These are phyloP conservation scores for Drosophila yooni DNA, from an alignment of 2,888 invertebrate species.

Conservation along the genomic window DNA sequence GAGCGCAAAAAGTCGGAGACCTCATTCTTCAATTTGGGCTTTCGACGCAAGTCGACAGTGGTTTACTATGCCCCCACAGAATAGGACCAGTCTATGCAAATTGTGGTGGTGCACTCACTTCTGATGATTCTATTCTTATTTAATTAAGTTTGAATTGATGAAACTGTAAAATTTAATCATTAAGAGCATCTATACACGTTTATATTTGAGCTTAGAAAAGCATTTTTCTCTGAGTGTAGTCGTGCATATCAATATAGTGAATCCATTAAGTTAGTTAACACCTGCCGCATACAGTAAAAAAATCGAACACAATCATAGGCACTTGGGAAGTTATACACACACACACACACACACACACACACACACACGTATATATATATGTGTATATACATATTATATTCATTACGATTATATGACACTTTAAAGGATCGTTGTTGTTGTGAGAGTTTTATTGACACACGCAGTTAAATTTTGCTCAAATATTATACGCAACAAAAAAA, in stretches of 20 bases:
- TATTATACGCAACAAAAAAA: conserved; percentile 58
- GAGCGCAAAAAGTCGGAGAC: conserved; percentile 85
- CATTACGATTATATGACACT: conserved; percentile 42
- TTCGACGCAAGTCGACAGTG: conserved; percentile 84
- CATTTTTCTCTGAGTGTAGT: conserved; percentile 15
- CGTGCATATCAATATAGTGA: conserved; percentile 54
- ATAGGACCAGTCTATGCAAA: conserved; percentile 32
- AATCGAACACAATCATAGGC: conserved; percentile 53
- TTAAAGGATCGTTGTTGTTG: conserved; percentile 62
- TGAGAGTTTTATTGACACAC: conserved; percentile 57
- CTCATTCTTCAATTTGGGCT: conserved; percentile 85
- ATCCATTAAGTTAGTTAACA: conserved; percentile 4
- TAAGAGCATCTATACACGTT: not conserved
- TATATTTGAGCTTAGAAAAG: not conserved
- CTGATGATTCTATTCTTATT: not conserved
- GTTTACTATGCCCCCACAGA: conserved; percentile 84
- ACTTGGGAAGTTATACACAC: conserved; percentile 26
- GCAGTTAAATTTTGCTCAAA: conserved; percentile 76
- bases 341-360: conserved; percentile 5
- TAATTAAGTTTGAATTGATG: not conserved
- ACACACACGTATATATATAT: not conserved
- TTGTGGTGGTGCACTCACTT: conserved; percentile 2
- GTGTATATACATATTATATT: conserved; percentile 13
- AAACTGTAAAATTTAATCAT: not conserved
- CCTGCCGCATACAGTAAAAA: conserved; percentile 11